Evolutionary conservation across 1,140 invertebrate species (phyloP).

Genomic region (Ganaspis sp.): DNA sequence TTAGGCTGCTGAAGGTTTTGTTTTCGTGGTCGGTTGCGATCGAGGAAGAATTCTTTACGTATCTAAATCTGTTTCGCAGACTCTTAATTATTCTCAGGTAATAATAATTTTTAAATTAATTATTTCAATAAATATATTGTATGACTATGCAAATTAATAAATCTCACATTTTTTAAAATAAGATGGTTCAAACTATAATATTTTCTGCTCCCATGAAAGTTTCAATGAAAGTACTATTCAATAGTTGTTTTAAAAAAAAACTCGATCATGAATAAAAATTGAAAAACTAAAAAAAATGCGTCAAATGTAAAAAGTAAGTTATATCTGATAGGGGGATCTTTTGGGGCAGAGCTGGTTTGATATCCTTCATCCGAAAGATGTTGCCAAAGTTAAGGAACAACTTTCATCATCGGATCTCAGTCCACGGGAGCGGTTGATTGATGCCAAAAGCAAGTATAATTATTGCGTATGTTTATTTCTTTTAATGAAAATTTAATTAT

Average conservation of each 20-base stretch:
- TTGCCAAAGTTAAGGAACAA: constrained; percentile 96
- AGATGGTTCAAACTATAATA: no score
- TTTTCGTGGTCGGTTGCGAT: constrained; percentile 96
- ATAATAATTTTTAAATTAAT: constrained; percentile 8
- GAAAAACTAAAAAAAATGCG: constrained; percentile 39
- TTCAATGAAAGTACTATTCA: no score
- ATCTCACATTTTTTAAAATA: no score
- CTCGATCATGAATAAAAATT: constrained; percentile 33
- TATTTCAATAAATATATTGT: no score
- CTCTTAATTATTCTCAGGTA: constrained; percentile 91
- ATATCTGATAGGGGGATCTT: constrained; percentile 83
- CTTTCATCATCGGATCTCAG: constrained; percentile 93
- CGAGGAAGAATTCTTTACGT: constrained; percentile 93
- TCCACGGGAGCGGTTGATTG: constrained; percentile 91
- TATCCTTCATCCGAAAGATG: constrained; percentile 95
- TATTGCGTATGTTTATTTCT: constrained; percentile 30
- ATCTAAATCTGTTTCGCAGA: constrained; percentile 91
- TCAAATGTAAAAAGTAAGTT: constrained; percentile 38
- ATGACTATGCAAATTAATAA: no score
- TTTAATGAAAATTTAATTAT: neutral
- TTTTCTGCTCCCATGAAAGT: no score
- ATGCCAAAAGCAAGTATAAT: constrained; percentile 89
- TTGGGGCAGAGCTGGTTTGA: constrained; percentile 96
- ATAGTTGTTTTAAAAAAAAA: neutral
- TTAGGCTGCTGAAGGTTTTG: constrained; percentile 92